phyloP scores from a whole-genome alignment of 2,113 vertebrate genomes.

The Varanus salvator region DNA sequence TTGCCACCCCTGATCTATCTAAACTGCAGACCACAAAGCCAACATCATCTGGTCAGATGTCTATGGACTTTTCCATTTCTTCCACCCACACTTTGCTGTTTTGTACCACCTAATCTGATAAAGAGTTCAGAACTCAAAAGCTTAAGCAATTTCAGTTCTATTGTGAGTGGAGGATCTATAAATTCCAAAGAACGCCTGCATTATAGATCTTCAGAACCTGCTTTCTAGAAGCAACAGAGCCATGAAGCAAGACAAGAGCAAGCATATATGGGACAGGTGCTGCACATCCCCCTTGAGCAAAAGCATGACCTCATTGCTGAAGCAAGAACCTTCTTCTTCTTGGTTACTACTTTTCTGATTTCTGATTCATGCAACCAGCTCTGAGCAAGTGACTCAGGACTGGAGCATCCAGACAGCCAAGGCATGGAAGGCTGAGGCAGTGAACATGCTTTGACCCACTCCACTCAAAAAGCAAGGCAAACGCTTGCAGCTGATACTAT shows the following conservation, averaged over 20 bases:
- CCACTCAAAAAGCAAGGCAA: not conserved
- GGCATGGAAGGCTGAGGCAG: not conserved
- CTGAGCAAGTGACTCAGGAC: conserved; percentile 3
- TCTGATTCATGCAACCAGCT: not conserved
- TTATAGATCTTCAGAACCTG: too few species aligned
- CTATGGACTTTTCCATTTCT: too few species aligned
- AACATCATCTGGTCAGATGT: too few species aligned
- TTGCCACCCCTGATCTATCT: too few species aligned
- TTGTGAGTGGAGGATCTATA: not conserved
- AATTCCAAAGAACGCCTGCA: too few species aligned
- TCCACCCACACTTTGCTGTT: too few species aligned
- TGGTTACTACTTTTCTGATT: not conserved
- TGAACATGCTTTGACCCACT: not conserved
- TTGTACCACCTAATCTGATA: too few species aligned
- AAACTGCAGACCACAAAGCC: too few species aligned
- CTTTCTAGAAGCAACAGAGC: not conserved
- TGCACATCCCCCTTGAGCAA: not conserved
- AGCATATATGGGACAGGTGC: not conserved
- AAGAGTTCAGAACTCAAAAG: too few species aligned
- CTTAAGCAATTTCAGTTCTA: too few species aligned
- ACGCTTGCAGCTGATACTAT: not conserved
- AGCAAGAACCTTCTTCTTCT: not conserved
- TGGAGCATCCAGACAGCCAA: conserved; percentile 13
- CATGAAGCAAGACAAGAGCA: not conserved
- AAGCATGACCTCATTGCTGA: conserved; percentile 2